Conservation (phyloP, 2,113 vertebrate species). For the Coptodon rendalli region DNA sequence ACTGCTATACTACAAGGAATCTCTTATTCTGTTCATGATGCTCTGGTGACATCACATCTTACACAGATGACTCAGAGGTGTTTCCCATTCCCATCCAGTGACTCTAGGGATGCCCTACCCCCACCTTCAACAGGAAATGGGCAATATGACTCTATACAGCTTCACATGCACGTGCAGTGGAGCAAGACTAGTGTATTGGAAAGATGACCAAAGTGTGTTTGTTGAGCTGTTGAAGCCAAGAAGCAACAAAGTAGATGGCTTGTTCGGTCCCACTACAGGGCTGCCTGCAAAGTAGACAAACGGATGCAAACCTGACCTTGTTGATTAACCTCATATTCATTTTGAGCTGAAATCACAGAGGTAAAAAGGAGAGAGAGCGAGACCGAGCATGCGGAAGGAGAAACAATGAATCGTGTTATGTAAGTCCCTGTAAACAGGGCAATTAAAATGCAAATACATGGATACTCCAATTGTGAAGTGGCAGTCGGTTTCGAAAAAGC, state of each 20-base stretch:
- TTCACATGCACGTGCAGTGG: neutral
- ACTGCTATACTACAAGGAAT: neutral
- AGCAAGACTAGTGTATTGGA: neutral
- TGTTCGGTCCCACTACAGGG: neutral
- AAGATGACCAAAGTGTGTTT: neutral
- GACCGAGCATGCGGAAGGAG: neutral
- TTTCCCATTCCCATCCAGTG: slow-evolving; percentile 6
- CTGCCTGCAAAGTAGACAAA: neutral
- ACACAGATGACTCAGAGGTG: slow-evolving; percentile 52
- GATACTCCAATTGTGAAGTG: neutral
- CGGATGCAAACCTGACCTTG: neutral
- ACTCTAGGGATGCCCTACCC: slow-evolving; percentile 27
- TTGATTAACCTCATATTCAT: slow-evolving; percentile 4
- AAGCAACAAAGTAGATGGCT: neutral
- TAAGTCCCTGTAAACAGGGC: neutral
- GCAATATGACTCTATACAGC: slow-evolving; percentile 37
- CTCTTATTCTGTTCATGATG: neutral
- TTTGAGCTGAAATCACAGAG: neutral
- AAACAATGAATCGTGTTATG: slow-evolving; percentile 4
- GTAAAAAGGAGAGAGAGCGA: neutral
- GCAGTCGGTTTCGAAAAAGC: neutral
- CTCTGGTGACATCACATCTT: slow-evolving; percentile 15
- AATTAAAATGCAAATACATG: slow-evolving; percentile 34
- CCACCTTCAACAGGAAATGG: neutral
- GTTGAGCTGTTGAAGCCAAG: neutral